These are phyloP conservation scores for Hippasteria phrygiana DNA, from an alignment of 53 echinoderm and acorn worm species.

Conservation along the genomic window DNA sequence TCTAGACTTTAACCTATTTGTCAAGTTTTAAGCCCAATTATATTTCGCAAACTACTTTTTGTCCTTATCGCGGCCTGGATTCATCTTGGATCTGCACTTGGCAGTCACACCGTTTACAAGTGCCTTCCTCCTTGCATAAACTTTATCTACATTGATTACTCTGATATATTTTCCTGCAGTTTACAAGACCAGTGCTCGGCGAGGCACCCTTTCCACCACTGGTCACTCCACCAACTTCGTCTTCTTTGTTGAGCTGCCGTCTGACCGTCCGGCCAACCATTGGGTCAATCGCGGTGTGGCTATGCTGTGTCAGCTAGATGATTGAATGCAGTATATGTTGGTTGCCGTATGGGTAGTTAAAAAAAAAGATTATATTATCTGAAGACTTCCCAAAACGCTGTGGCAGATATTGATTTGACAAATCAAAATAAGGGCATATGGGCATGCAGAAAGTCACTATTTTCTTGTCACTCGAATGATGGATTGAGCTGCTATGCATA, in stretches of 20 bases:
- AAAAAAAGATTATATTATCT: not conserved
- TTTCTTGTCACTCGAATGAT: too few species aligned
- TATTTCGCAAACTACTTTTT: too few species aligned
- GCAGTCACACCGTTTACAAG: not conserved
- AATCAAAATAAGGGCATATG: too few species aligned
- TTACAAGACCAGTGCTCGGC: slow-evolving; percentile 93
- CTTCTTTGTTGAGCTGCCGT: slow-evolving; percentile 83
- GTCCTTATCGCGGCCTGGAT: too few species aligned
- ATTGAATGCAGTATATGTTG: slow-evolving; percentile 26
- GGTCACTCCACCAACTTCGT: slow-evolving; percentile 98
- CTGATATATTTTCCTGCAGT: slow-evolving; percentile 54
- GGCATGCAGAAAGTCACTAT: too few species aligned
- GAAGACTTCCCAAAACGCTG: not conserved
- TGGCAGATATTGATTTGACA: too few species aligned
- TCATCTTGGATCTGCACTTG: not conserved
- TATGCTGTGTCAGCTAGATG: slow-evolving; percentile 84
- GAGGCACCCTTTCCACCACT: slow-evolving; percentile 92
- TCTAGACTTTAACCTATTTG: too few species aligned
- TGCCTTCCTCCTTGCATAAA: not conserved
- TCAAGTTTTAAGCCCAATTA: too few species aligned
- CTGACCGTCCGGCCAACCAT: slow-evolving; percentile 81
- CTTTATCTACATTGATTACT: not conserved
- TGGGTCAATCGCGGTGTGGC: slow-evolving; percentile 98
- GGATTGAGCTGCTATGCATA: too few species aligned
- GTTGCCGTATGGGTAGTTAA: not conserved